Percentiles rank a stretch among this genome's conserved stretches.
These are phyloP conservation scores for Trichogramma dendrolimi DNA, from an alignment of 2,888 invertebrate genomes.

Conservation along the genomic window DNA sequence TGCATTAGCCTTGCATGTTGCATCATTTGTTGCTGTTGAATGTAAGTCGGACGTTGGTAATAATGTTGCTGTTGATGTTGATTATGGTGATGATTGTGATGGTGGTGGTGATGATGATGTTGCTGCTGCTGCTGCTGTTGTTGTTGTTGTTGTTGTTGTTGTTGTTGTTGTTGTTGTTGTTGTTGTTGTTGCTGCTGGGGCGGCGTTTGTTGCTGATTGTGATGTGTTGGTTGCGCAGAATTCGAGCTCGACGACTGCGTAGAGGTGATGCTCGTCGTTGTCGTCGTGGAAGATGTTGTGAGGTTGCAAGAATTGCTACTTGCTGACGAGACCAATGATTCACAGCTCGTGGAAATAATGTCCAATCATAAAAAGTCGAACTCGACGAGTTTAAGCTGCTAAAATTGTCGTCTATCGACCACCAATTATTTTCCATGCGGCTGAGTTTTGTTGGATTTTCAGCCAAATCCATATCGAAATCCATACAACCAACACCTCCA, in stretches of 20 bases:
- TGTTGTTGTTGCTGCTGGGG: slow-evolving; percentile 27
- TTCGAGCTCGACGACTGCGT: slow-evolving; percentile 22
- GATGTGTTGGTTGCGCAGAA: slow-evolving; percentile 22
- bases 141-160: slow-evolving; percentile 30
- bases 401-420: slow-evolving; percentile 47
- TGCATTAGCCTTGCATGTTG: slow-evolving; percentile 36
- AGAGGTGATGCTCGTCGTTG: slow-evolving; percentile 18
- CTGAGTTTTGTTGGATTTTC: slow-evolving; percentile 60
- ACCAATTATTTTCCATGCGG: slow-evolving; percentile 50
- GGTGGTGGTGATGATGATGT: slow-evolving; percentile 2
- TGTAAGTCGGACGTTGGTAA: slow-evolving; percentile 31
- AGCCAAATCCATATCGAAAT: slow-evolving; percentile 56
- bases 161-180: slow-evolving; percentile 39
- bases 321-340: too few species aligned
- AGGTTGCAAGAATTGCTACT: slow-evolving; percentile 40
- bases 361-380: too few species aligned
- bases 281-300: slow-evolving; percentile 19
- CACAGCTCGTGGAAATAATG: too few species aligned
- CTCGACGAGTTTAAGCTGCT: slow-evolving; percentile 40
- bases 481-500: slow-evolving; percentile 53
- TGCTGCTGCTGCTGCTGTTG: slow-evolving; percentile 32
- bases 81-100: slow-evolving; percentile 20
- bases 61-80: slow-evolving; percentile 26
- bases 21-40: slow-evolving; percentile 33
- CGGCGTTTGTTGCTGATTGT: slow-evolving; percentile 24